Conservation (phyloP, 2,888 invertebrate genomes). For the Diplolepis rosae region DNA sequence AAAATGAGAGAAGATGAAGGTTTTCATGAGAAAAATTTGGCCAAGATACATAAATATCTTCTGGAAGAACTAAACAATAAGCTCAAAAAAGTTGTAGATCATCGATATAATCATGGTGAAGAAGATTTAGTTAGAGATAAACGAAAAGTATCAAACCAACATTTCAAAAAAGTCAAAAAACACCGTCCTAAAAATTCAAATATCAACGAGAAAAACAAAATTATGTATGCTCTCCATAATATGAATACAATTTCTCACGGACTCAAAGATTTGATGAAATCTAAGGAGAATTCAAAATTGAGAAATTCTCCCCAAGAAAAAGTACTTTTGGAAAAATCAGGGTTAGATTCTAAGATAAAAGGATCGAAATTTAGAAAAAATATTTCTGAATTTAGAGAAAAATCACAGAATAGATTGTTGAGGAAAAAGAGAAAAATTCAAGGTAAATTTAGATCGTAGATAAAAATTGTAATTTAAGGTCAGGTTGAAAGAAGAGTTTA, state of each 20-base stretch:
- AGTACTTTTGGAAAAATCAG: not conserved
- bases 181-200: not conserved
- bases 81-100: not conserved
- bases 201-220: not conserved
- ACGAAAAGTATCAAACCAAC: not conserved
- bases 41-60: not conserved
- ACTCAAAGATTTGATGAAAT: not conserved
- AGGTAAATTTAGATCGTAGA: too few species aligned
- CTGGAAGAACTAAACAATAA: not conserved
- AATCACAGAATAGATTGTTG: not conserved
- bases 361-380: not conserved
- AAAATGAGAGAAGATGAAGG: conserved; percentile 43
- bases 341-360: not conserved
- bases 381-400: not conserved
- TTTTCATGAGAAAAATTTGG: conserved; percentile 33
- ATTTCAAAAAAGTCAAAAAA: not conserved
- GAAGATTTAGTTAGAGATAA: not conserved
- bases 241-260: not conserved
- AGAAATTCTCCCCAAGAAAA: not conserved
- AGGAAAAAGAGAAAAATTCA: not conserved
- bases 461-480: too few species aligned
- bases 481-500: not conserved
- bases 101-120: not conserved
- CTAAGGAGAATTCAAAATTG: not conserved
- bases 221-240: too few species aligned